Evolutionary conservation across 1,140 invertebrate genomes (phyloP).

Genomic region (Neelides sp.): DNA sequence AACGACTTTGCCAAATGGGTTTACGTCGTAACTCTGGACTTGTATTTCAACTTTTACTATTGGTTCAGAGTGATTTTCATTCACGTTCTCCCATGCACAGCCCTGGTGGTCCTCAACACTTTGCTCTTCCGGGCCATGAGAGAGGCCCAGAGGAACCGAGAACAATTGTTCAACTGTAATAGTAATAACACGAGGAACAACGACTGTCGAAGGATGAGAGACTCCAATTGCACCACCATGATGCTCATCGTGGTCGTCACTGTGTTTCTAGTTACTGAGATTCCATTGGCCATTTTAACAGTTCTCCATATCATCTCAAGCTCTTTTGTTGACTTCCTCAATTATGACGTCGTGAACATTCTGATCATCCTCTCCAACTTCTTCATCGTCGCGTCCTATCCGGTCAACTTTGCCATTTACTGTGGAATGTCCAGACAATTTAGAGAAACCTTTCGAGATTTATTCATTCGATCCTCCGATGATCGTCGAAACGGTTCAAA

Average conservation of each 20-base stretch:
- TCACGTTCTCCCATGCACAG: slow-evolving; percentile 73
- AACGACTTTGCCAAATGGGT: slow-evolving; percentile 52
- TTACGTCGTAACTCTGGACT: slow-evolving; percentile 45
- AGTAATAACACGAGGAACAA: slow-evolving; percentile 51
- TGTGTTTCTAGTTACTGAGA: slow-evolving; percentile 78
- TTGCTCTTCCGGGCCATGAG: slow-evolving; percentile 72
- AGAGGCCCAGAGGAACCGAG: slow-evolving; percentile 62
- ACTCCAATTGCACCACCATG: slow-evolving; percentile 80
- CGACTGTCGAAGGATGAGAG: slow-evolving; percentile 67
- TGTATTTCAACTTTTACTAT: slow-evolving; percentile 69
- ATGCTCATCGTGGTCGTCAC: slow-evolving; percentile 92
- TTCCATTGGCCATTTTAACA: slow-evolving; percentile 77
- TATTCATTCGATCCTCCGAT: slow-evolving; percentile 52
- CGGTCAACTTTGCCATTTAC: slow-evolving; percentile 89
- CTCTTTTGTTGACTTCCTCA: slow-evolving; percentile 41
- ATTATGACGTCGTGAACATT: slow-evolving; percentile 67
- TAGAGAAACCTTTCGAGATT: slow-evolving; percentile 78
- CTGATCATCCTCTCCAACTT: slow-evolving; percentile 79
- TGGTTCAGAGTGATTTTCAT: slow-evolving; percentile 80
- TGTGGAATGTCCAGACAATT: slow-evolving; percentile 90
- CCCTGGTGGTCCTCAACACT: slow-evolving; percentile 75
- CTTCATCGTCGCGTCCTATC: slow-evolving; percentile 79
- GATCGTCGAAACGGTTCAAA: slow-evolving; percentile 45
- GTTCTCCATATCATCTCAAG: slow-evolving; percentile 66
- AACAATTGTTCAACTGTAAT: slow-evolving; percentile 69